Base-by-base conservation (phyloP, 2,797 vertebrate genomes). In the Uromys caudimaculatus region DNA sequence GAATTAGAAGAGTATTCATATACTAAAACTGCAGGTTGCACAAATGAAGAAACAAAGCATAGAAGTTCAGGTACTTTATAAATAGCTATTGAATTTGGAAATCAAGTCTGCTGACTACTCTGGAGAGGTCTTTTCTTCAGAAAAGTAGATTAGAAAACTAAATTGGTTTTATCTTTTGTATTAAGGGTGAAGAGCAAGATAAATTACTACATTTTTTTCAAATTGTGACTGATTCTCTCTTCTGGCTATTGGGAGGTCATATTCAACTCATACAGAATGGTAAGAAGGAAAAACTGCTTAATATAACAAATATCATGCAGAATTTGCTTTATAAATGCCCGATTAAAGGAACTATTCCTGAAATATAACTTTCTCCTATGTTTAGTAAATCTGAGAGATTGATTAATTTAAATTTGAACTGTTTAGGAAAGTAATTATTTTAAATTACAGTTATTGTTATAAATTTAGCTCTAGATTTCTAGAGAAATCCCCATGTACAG, bases 171-270 rank as follows among this genome's bases (percentile, higher is more conserved):
- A 35, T 97, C 35, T 97, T 44, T 97, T 98, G 78, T 97, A 69
- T 96, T 96, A 98, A 99, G 99, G 99, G 98, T 97, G 98, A 99
- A 98, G 98, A 98, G 96, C 98, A 98, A 95, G 97, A 95, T n/a
- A 98, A 98, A 96, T 98, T 99, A 97, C 96, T 98, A 47, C 97
- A 94, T 95, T 98, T 98, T 97, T 99, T 99, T 96, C 98, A 97
- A 97, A 99, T 97, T 97, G 98, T 99, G 97, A 98, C 99, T 97
- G 99, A 99, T 95, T 99, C 99, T 32, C 98, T 99, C 73, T 98
- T 98, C 97, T 99, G 99, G 99, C 97, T 99, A 54, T 98, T 99
- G 14, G 96, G 98, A 62, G 98, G 97, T 76, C 99, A 99, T 95
- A 24, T 98, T 89, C 98, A 98, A 73, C 98, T 99, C 89, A 98